phyloP scores from a whole-genome alignment of 2,888 invertebrate species.

The Tortricodes alternella region DNA sequence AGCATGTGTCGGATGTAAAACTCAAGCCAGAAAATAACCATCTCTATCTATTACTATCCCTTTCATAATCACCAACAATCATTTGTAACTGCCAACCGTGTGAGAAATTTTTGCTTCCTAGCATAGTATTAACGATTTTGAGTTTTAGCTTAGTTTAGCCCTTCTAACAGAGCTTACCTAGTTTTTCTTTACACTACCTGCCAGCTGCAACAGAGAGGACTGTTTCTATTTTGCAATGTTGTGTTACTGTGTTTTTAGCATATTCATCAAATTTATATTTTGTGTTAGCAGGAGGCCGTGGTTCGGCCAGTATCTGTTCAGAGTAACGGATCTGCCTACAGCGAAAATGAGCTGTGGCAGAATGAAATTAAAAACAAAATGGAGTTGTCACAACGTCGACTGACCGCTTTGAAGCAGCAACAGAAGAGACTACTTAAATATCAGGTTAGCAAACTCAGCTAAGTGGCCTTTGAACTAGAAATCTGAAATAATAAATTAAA shows the following conservation, averaged over 20 bases:
- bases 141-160: conserved; percentile 28
- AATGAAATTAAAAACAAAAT: conserved; percentile 84
- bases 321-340: conserved; percentile 76
- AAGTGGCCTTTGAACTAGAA: not conserved
- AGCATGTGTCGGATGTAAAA: conserved; percentile 55
- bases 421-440: conserved; percentile 78
- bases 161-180: conserved; percentile 30
- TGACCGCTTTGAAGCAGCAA: conserved; percentile 83
- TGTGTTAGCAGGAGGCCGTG: conserved; percentile 63
- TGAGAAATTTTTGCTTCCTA: conserved; percentile 28
- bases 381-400: conserved; percentile 83
- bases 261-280: conserved; percentile 22
- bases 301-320: conserved; percentile 76
- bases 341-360: conserved; percentile 80
- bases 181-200: conserved; percentile 19
- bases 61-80: conserved; percentile 30
- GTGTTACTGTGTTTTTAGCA: conserved; percentile 29
- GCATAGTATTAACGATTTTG: conserved; percentile 28
- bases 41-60: conserved; percentile 42
- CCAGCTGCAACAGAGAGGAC: conserved; percentile 10
- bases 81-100: conserved; percentile 31
- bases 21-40: conserved; percentile 38
- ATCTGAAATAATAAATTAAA: not conserved
- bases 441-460: conserved; percentile 53
- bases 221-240: conserved; percentile 14